Base-by-base conservation (phyloP, 64 coral and sea anemone genomes). In the Montipora sp. region DNA sequence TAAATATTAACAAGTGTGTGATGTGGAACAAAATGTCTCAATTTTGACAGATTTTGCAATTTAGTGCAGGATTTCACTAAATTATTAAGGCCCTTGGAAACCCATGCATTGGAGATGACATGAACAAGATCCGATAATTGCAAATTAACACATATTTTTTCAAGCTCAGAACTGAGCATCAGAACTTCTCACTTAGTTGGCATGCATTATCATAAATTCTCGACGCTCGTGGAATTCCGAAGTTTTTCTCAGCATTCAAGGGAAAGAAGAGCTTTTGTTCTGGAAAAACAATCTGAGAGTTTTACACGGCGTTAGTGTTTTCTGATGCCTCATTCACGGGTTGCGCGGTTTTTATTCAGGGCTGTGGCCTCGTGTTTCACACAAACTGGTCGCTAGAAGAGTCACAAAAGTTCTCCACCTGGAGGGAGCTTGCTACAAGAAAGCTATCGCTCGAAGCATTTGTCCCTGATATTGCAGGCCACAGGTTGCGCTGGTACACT, bases 1-100 rank as follows among this genome's bases (percentile, higher is more conserved):
- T 23, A 23, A 23, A 23, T 23, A 23, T 23, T 23, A 23, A 23
- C 23, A 23, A 23, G 23, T 23, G 23, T 23, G 23, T 23, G 23
- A 23, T 23, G 23, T 23, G 23, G 23, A 23, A 23, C 23, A 23
- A 23, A 23, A 23, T 23, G 23, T 23, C 23, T 23, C 23, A 23
- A 23, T 23, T 23, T 23, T 23, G 23, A 23, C 23, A 23, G 23
- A 23, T 23, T 23, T 23, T 23, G 23, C 23, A 23, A 23, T 23
- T 23, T 23, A 23, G 23, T 77, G 43, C 44, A 0, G 76, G 81
- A 87, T 78, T 93, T 93, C 53, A 80, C 20, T 20, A 67, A 67
- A 15, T 67, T 67, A 15, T 15, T 15, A 4, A 67, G 18, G 21
- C 63, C 63, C 18, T 67, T 67, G 63, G 63, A 67, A 3, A 67